Evolutionary conservation across 2,113 vertebrate genomes (phyloP).

Genomic region (Fukomys damarensis): DNA sequence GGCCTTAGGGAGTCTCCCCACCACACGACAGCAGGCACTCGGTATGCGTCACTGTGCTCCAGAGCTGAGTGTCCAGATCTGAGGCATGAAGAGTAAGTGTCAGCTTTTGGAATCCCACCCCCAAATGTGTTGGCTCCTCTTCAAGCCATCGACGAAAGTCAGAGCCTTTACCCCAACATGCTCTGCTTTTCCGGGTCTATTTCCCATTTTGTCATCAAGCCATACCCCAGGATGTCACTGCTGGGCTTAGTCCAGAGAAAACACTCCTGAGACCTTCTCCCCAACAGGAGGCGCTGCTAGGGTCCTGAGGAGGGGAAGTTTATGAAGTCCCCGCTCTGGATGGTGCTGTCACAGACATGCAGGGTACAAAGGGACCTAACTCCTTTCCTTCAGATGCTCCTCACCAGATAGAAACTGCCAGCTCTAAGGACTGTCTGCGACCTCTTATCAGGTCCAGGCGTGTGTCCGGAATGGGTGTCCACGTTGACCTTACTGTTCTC

Average conservation of each 20-base stretch:
- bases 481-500: not conserved
- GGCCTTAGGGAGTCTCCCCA: not conserved
- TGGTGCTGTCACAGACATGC: not conserved
- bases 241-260: not conserved
- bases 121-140: not conserved
- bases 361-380: not conserved
- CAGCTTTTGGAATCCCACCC: not conserved
- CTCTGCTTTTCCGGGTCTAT: not conserved
- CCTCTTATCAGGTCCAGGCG: not conserved
- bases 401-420: not conserved
- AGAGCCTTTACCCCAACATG: not conserved
- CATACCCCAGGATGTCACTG: not conserved
- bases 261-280: not conserved
- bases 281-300: not conserved
- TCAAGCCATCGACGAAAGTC: not conserved
- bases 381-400: not conserved
- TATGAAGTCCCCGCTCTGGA: fast-evolving
- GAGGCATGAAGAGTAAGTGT: not conserved
- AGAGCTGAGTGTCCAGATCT: fast-evolving
- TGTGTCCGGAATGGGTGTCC: not conserved
- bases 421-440: not conserved
- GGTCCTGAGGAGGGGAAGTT: not conserved
- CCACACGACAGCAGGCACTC: fast-evolving
- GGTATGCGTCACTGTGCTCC: fast-evolving
- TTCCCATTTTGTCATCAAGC: not conserved